Percentiles rank a stretch among this genome's conserved stretches.
Evolutionary conservation across 2,113 vertebrate species (phyloP).

Genomic region (Dolichotis patagonum): DNA sequence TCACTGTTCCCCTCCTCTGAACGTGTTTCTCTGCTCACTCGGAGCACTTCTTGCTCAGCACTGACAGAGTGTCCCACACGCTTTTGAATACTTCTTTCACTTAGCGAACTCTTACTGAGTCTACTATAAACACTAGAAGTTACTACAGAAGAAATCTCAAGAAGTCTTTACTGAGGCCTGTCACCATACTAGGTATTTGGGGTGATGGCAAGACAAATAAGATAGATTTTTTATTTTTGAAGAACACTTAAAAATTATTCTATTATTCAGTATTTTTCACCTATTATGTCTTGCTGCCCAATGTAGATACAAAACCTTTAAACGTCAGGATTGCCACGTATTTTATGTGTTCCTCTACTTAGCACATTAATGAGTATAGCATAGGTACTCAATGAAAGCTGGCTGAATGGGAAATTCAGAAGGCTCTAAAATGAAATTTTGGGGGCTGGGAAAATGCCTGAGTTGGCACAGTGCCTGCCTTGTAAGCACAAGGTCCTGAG

Average conservation of each 20-base stretch:
- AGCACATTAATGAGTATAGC: neutral
- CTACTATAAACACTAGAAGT: conserved; percentile 2
- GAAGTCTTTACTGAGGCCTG: neutral
- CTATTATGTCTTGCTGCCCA: conserved; percentile 11
- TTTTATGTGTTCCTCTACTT: neutral
- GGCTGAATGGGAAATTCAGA: neutral
- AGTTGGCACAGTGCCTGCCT: too few relatives aligned
- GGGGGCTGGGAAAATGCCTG: too few relatives aligned
- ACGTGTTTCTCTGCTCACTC: neutral
- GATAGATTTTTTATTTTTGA: conserved; percentile 33
- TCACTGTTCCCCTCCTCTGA: neutral
- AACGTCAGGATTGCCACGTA: neutral
- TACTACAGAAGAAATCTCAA: neutral
- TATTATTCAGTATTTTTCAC: neutral
- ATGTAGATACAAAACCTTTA: neutral
- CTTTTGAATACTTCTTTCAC: neutral
- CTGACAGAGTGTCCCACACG: neutral
- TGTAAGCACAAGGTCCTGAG: too few relatives aligned
- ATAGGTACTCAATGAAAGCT: neutral
- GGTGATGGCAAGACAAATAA: neutral
- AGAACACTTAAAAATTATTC: neutral
- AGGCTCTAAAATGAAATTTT: conserved; percentile 13
- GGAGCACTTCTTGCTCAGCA: neutral
- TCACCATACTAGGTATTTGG: neutral
- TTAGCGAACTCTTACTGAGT: neutral